Evolutionary conservation across 2,888 invertebrate genomes (phyloP).

Genomic region (Cheilosia variabilis): DNA sequence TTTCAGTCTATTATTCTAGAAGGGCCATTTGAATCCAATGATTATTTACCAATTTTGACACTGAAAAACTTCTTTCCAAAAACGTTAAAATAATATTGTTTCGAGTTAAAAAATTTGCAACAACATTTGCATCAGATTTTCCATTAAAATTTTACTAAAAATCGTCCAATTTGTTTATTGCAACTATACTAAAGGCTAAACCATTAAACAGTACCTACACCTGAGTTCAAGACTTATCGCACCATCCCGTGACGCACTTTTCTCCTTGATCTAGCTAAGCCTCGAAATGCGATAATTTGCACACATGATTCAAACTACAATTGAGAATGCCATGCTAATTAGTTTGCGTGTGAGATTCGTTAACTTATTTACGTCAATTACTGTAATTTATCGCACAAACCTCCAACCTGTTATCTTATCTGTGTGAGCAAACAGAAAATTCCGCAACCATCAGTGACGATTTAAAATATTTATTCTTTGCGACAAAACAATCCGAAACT

Average conservation of each 20-base stretch:
- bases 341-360: conserved; percentile 5
- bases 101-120: too few species aligned
- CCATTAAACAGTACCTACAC: too few species aligned
- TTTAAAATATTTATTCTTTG: conserved; percentile 30
- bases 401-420: conserved; percentile 48
- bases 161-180: too few species aligned
- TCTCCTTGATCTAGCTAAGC: background rate
- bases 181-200: too few species aligned
- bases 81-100: too few species aligned
- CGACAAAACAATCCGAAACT: conserved; percentile 6
- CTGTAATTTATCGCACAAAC: conserved; percentile 19
- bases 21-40: too few species aligned
- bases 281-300: background rate
- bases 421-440: conserved; percentile 23
- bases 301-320: background rate
- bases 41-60: too few species aligned
- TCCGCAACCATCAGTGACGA: conserved; percentile 49
- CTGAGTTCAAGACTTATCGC: background rate
- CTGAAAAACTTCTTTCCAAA: too few species aligned
- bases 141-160: too few species aligned
- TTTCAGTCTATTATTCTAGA: too few species aligned
- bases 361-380: conserved; percentile 9
- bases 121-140: too few species aligned
- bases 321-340: conserved; percentile 8
- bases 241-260: background rate